Evolutionary conservation across 2,888 invertebrate genomes (phyloP), one percentile per base, ranked within the genome.

Genomic region (Leucophenga maculata): DNA sequence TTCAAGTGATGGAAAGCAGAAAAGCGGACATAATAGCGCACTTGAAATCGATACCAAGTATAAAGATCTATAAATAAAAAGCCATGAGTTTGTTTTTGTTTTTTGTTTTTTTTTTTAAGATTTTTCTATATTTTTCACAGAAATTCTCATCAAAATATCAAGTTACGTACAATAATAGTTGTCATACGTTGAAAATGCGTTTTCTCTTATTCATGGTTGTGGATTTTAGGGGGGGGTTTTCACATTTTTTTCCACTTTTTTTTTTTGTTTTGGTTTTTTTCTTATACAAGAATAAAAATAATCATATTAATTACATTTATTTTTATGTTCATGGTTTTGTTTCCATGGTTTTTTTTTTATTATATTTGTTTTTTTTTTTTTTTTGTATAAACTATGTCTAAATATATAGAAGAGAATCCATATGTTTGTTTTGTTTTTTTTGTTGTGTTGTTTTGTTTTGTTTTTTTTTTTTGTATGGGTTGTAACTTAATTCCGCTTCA

Each of bases 111-210:
- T 75, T 75, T 77, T 78, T 77, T 80, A 77, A 75, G 75, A 75
- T 76, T 76, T 80, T 75, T 75, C 75, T 76, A 75, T 76, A 72
- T 77, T 82, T 84, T 84, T 85, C 85, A 85, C 84, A 85, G 86
- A 85, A 85, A 84, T 84, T 85, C 84, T 85, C 86, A 82, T 85
- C 86, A 85, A 85, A 85, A 85, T 85, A 85, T 85, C 80, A 83
- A 82, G 81, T 85, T 85, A 85, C 86, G 86, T 85, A 85, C 85
- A 86, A 82, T 85, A 82, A 78, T 79, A 82, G 72, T 78, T 84
- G 71, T 83, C 74, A 84, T 81, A 84, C 80, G 80, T 74, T 74
- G 74, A 78, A 80, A 80, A 80, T 80, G 84, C 80, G 72, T 80
- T 82, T 75, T 74, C 75, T 78, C 80, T 32, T 44, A 39, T 39